A percentile compares a stretch with the other conserved stretches of the same genome.
Conservation (phyloP, 1,140 invertebrate species). For the Drosophila obscura region DNA sequence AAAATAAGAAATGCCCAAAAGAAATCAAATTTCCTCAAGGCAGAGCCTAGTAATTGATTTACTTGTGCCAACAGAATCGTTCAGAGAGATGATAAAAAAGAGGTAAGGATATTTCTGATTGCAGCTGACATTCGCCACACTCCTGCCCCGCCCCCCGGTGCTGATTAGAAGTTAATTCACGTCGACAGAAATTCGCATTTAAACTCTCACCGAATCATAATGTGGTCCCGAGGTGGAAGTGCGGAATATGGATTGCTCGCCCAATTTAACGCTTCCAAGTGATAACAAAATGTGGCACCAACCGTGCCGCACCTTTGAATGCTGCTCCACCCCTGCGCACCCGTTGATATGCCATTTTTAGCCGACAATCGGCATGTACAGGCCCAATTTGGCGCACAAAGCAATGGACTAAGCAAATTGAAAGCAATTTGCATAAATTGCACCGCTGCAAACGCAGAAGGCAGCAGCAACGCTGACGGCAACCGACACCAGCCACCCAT, state of each 20-base stretch:
- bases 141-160: neutral
- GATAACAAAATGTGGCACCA: constrained; percentile 49
- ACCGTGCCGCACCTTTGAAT: neutral
- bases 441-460: constrained; percentile 41
- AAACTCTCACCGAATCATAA: constrained; percentile 12
- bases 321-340: neutral
- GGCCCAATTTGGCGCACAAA: constrained; percentile 38
- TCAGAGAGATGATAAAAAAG: too few species aligned
- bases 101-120: too few species aligned
- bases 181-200: constrained; percentile 12
- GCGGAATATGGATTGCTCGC: constrained; percentile 16
- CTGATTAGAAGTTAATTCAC: constrained; percentile 18
- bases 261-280: constrained; percentile 54
- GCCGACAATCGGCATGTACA: constrained; percentile 28
- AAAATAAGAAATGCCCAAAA: constrained; percentile 15
- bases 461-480: constrained; percentile 11
- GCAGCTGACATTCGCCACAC: too few species aligned
- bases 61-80: too few species aligned
- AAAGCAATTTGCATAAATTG: constrained; percentile 79
- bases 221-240: neutral
- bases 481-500: constrained; percentile 26
- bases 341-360: constrained; percentile 52
- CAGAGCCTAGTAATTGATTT: too few species aligned
- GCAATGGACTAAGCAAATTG: constrained; percentile 69
- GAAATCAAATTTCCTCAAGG: constrained; percentile 63